Conservation (phyloP, 2,888 invertebrate genomes). For the Spilosoma lubricipeda region DNA sequence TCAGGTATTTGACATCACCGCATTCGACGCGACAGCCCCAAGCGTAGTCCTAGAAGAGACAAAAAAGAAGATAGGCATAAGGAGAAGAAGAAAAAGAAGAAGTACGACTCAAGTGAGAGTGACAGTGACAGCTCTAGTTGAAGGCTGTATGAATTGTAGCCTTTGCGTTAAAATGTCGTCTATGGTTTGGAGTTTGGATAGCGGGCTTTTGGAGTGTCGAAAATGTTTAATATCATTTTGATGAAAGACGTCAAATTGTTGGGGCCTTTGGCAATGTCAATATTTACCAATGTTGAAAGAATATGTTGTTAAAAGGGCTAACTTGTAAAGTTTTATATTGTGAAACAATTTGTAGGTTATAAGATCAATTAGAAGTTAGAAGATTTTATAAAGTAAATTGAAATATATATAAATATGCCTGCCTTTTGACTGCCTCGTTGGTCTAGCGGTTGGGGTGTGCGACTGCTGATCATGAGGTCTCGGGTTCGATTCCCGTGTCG, state of each 20-base stretch:
- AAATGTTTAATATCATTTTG: conserved; percentile 8
- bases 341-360: conserved; percentile 9
- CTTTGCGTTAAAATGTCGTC: conserved; percentile 45
- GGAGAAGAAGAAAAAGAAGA: conserved; percentile 65
- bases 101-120: conserved; percentile 67
- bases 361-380: neutral
- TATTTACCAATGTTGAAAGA: neutral
- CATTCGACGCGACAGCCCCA: conserved; percentile 76
- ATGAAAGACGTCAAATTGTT: neutral
- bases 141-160: conserved; percentile 46
- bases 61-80: conserved; percentile 52
- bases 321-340: conserved; percentile 7
- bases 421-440: too few species aligned
- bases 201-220: conserved; percentile 23
- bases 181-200: conserved; percentile 37
- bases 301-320: neutral
- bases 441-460: too few species aligned
- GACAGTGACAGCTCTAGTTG: conserved; percentile 78
- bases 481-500: too few species aligned
- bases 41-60: conserved; percentile 61
- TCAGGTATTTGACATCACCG: conserved; percentile 85
- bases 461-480: too few species aligned
- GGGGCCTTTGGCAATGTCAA: neutral
- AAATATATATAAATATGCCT: neutral
- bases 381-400: neutral